Conservation (phyloP, 2,888 invertebrate genomes). For the Allolobophora icterica region DNA sequence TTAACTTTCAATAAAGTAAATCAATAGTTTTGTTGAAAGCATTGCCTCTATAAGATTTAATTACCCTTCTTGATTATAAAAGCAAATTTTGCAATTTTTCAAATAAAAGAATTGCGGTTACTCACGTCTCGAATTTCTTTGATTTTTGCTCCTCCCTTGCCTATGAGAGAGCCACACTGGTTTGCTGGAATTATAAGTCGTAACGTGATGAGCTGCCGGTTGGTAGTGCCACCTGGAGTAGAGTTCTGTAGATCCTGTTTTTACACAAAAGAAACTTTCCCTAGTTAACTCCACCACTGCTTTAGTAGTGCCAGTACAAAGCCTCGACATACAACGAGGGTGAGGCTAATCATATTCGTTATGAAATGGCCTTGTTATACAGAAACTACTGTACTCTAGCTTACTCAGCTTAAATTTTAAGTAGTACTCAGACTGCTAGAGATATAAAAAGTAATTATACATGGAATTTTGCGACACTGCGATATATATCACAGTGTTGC, state of each 20-base stretch:
- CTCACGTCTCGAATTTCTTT: constrained; percentile 95
- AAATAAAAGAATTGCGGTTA: neutral
- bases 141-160: constrained; percentile 98
- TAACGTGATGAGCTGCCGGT: constrained; percentile 73
- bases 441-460: neutral
- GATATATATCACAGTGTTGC: too few relatives aligned
- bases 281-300: too few relatives aligned
- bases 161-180: constrained; percentile 98
- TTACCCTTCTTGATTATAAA: neutral
- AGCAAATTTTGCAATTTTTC: neutral
- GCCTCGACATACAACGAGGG: too few relatives aligned
- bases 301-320: too few relatives aligned
- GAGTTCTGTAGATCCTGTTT: constrained; percentile 47
- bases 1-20: too few relatives aligned
- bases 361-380: too few relatives aligned
- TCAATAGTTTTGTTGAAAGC: too few relatives aligned
- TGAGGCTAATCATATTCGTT: too few relatives aligned
- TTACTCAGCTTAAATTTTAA: neutral
- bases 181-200: constrained; percentile 98
- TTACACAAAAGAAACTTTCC: neutral
- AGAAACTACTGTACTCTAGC: neutral
- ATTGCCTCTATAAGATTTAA: neutral
- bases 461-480: too few relatives aligned
- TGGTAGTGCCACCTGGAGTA: constrained; percentile 33
- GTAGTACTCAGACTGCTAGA: neutral